phyloP scores from a whole-genome alignment of 2,888 invertebrate genomes.

The Yponomeuta cagnagella region DNA sequence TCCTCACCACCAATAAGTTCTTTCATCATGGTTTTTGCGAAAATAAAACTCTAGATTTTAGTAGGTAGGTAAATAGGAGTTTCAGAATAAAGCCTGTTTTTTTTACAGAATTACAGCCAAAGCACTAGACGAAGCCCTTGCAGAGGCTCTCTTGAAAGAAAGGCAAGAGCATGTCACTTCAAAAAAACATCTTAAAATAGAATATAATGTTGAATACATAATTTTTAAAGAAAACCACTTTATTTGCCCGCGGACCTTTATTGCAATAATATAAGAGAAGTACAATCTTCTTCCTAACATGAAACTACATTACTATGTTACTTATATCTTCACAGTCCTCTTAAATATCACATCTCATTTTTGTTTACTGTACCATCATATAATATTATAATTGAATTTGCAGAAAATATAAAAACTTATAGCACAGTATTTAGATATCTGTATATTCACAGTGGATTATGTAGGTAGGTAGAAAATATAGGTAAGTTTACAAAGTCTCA shows the following conservation, averaged over 20 bases:
- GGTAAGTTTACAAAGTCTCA: neutral
- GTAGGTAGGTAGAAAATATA: neutral
- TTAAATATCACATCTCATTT: constrained; percentile 18
- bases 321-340: constrained; percentile 7
- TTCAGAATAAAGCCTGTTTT: too few species aligned
- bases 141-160: constrained; percentile 78
- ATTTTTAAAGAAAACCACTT: neutral
- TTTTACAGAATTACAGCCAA: constrained; percentile 71
- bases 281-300: constrained; percentile 1
- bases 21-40: too few species aligned
- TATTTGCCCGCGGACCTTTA: constrained; percentile 23
- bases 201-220: constrained; percentile 17
- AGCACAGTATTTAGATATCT: neutral
- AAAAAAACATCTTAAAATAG: constrained; percentile 69
- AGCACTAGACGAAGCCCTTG: constrained; percentile 80
- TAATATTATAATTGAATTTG: neutral
- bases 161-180: constrained; percentile 42
- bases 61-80: too few species aligned
- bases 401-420: neutral
- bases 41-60: too few species aligned
- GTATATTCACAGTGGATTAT: neutral
- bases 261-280: constrained; percentile 12
- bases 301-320: neutral
- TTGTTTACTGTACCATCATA: neutral
- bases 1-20: too few species aligned